Evolutionary conservation across 2,113 vertebrate species (phyloP), one percentile per base, ranked within the genome.

Genomic region (Xenopus laevis): DNA sequence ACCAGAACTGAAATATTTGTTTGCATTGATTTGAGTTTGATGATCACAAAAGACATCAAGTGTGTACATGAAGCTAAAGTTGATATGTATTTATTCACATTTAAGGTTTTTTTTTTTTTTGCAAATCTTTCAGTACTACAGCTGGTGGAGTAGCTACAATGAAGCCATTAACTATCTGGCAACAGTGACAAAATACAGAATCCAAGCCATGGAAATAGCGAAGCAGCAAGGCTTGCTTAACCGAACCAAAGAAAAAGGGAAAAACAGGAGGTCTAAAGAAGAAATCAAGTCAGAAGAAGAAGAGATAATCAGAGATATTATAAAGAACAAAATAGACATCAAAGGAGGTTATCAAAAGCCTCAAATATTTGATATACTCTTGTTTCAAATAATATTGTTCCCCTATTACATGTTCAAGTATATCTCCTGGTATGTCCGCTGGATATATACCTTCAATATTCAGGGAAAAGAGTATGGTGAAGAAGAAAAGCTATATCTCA

Each of bases 261-360:
- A 92, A 85, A 94, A 92, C 89, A 94, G 93, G 7, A 88, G 95
- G 9, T 91, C 94, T 80, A 98, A 97, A 79, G 96, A 98, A 79
- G 96, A 98, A 91, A 92, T 96, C 18, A 93, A 94, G 13, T 95
- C 97, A 30, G 95, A 98, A 75, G 96, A 98, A 67, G 97, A 99
- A 84, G 94, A 93, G 84, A 92, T 98, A 65, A 97, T 99, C 82
- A 92, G 95, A 10, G 92, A 96, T 83, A 97, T 99, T 79, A 99
- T 99, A 81, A 98, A 97, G 84, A 98, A 90, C 79, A 98, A 97
- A 90, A 97, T 98, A 65, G 97, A 98, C 84, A 99, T 99, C 80
- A 96, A 98, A 80, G 97, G 97, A 0, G 95, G 96, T 78, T 99
- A 98, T 84, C 95, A 98, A 87, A 98, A 98, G 70, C 97, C 97